These are phyloP conservation scores for Vireo altiloquus DNA, from an alignment of 2,113 vertebrate genomes.

Conservation along the genomic window DNA sequence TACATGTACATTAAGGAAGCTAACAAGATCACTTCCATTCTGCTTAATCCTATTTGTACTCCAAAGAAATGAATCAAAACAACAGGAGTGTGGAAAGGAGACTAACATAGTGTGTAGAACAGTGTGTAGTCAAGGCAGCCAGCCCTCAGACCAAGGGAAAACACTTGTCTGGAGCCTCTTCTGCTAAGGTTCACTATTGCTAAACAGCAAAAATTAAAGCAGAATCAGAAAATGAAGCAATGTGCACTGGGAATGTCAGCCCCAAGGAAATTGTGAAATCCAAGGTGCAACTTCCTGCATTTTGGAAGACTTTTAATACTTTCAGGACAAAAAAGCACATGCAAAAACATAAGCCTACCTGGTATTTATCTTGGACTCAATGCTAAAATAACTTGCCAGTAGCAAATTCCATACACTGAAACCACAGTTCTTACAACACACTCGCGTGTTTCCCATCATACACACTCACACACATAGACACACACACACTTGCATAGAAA, in stretches of 20 bases:
- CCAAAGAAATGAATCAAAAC: background rate
- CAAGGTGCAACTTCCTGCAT: slow-evolving; percentile 53
- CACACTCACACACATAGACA: slow-evolving; percentile 35
- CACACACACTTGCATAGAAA: slow-evolving; percentile 47
- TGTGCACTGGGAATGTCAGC: background rate
- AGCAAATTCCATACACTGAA: slow-evolving; percentile 67
- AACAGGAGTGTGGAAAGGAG: background rate
- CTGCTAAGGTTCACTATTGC: background rate
- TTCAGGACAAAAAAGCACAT: slow-evolving; percentile 57
- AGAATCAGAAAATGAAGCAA: background rate
- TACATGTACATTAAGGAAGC: background rate
- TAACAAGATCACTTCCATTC: background rate
- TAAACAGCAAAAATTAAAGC: background rate
- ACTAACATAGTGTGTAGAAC: background rate
- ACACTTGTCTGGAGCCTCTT: background rate
- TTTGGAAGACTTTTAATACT: slow-evolving; percentile 44
- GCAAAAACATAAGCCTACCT: slow-evolving; percentile 47
- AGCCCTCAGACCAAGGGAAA: background rate
- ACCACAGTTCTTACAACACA: slow-evolving; percentile 39
- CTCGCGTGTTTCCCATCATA: slow-evolving; percentile 51
- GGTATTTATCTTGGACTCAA: slow-evolving; percentile 60
- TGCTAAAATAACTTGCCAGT: slow-evolving; percentile 67
- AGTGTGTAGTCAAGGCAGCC: background rate
- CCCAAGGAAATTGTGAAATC: slow-evolving; percentile 31
- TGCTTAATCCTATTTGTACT: background rate